phyloP scores from a whole-genome alignment of 2,888 invertebrate species.

The Noctuana brunneofusca region DNA sequence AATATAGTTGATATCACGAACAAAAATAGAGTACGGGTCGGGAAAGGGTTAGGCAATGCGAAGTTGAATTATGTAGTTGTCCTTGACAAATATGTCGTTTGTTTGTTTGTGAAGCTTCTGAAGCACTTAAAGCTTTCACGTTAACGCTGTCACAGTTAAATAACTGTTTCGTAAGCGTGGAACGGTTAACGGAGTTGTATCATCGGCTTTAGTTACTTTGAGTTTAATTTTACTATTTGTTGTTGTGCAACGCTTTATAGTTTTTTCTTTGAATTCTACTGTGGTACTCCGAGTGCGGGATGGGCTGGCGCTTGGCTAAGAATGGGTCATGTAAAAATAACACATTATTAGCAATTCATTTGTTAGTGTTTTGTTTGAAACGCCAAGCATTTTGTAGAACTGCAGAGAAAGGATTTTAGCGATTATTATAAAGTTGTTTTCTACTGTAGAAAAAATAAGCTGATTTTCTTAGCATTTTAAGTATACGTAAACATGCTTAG shows the following conservation, averaged over 20 bases:
- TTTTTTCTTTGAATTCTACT: slow-evolving; percentile 58
- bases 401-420: slow-evolving; percentile 13
- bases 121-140: slow-evolving; percentile 62
- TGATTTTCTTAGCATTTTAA: not conserved
- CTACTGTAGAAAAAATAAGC: not conserved
- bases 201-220: slow-evolving; percentile 10
- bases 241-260: slow-evolving; percentile 67
- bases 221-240: slow-evolving; percentile 34
- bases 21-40: slow-evolving; percentile 38
- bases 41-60: slow-evolving; percentile 38
- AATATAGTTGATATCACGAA: slow-evolving; percentile 32
- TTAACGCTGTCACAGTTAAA: slow-evolving; percentile 50
- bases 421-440: not conserved
- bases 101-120: slow-evolving; percentile 51
- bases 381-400: slow-evolving; percentile 52
- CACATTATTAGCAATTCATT: slow-evolving; percentile 67
- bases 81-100: slow-evolving; percentile 48
- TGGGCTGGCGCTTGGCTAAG: slow-evolving; percentile 57
- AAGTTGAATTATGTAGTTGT: slow-evolving; percentile 37
- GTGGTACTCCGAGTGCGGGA: slow-evolving; percentile 43
- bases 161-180: slow-evolving; percentile 54
- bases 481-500: slow-evolving; percentile 35
- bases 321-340: slow-evolving; percentile 74
- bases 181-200: slow-evolving; percentile 40
- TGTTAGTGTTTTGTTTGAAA: slow-evolving; percentile 57